Percentiles rank a stretch among this genome's conserved stretches.
phyloP scores from a whole-genome alignment of 2,797 vertebrate genomes.

The Ceyx erithaca region DNA sequence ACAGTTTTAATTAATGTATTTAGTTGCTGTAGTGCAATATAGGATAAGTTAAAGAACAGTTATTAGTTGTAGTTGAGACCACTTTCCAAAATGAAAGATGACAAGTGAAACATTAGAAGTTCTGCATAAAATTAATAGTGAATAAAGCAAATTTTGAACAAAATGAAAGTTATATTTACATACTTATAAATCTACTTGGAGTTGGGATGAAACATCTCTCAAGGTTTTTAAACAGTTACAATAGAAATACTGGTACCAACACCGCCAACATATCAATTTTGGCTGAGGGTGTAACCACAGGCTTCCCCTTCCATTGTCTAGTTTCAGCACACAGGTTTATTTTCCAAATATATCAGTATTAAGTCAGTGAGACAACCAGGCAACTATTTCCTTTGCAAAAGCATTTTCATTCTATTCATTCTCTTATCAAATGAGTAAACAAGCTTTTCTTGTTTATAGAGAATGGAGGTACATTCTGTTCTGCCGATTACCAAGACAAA shows the following conservation, averaged over 20 bases:
- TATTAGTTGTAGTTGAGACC: background rate
- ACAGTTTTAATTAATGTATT: background rate
- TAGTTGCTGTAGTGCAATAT: background rate
- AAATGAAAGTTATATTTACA: background rate
- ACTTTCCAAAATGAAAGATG: background rate
- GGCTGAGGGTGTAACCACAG: background rate
- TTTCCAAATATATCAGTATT: background rate
- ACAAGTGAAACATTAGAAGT: background rate
- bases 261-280: background rate
- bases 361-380: background rate
- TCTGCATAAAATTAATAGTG: background rate
- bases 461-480: background rate
- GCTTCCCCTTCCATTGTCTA: background rate
- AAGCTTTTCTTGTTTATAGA: background rate
- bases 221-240: background rate
- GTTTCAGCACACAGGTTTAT: background rate
- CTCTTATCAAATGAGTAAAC: background rate
- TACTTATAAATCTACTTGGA: background rate
- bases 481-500: background rate
- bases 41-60: background rate
- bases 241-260: background rate
- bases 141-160: background rate
- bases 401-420: background rate
- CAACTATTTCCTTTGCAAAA: background rate
- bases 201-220: background rate